Conservation (phyloP, 37 sponge, comb jelly and placozoan species). For the Beroe forskalii region DNA sequence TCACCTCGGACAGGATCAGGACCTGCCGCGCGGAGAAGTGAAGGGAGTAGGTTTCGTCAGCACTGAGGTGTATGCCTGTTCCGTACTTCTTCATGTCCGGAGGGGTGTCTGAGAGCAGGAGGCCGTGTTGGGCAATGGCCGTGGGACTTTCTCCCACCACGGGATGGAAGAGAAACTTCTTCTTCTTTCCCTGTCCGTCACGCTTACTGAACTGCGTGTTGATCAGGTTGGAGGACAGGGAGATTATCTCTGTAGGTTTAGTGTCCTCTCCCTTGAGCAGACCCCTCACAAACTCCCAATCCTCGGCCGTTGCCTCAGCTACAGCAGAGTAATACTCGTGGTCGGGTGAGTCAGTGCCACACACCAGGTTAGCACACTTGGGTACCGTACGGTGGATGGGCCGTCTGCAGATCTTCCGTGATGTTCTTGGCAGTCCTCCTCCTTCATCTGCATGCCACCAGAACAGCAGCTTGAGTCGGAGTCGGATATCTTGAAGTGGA, state of each 20-base stretch:
- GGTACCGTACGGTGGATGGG: constrained; percentile 56
- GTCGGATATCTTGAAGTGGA: constrained; percentile 54
- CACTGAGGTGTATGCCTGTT: constrained; percentile 27
- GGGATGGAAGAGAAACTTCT: constrained; percentile 18
- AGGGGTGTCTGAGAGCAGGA: constrained; percentile 1
- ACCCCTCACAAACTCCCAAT: constrained; percentile 7
- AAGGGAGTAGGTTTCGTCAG: background rate
- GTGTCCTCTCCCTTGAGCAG: background rate
- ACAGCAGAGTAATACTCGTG: constrained; percentile 38
- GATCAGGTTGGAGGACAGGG: background rate
- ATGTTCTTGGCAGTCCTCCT: constrained; percentile 14
- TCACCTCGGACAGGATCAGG: constrained; percentile 4
- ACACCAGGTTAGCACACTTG: background rate
- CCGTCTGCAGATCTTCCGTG: constrained; percentile 24
- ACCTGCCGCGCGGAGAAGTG: background rate
- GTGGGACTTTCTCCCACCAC: background rate
- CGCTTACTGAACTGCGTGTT: constrained; percentile 29
- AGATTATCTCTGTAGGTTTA: background rate
- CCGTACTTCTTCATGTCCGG: constrained; percentile 58
- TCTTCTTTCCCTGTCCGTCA: background rate
- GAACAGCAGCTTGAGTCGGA: background rate
- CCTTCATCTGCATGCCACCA: constrained; percentile 66
- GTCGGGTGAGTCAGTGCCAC: background rate
- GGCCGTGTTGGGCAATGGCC: constrained; percentile 50
- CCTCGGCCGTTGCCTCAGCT: background rate